These are phyloP conservation scores for Zaprionus capensis DNA, from an alignment of 1,140 invertebrate species.

Conservation along the genomic window DNA sequence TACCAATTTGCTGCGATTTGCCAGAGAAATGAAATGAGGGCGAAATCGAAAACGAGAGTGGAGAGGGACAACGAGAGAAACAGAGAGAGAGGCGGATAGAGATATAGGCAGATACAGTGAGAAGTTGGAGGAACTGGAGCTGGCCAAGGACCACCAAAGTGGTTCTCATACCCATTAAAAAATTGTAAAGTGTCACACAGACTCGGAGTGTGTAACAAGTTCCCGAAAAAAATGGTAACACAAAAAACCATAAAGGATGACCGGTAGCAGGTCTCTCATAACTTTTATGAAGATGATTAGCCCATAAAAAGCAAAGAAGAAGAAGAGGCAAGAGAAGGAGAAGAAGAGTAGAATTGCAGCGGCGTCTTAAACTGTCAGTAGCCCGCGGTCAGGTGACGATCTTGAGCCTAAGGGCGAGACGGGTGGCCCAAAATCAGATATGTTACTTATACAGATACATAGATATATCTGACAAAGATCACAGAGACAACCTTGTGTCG, in stretches of 20 bases:
- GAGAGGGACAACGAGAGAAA: neutral
- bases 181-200: slow-evolving; percentile 15
- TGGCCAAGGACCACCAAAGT: slow-evolving; percentile 38
- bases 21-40: slow-evolving; percentile 29
- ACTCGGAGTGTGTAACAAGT: slow-evolving; percentile 32
- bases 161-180: slow-evolving; percentile 19
- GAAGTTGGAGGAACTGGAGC: neutral
- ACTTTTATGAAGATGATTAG: slow-evolving; percentile 62
- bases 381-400: slow-evolving; percentile 4
- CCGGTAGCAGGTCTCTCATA: slow-evolving; percentile 45
- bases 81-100: neutral
- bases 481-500: slow-evolving; percentile 12
- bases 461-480: slow-evolving; percentile 27
- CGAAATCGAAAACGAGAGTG: slow-evolving; percentile 58
- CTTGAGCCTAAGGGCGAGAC: slow-evolving; percentile 8
- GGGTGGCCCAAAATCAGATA: slow-evolving; percentile 45
- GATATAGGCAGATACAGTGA: neutral
- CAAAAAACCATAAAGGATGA: slow-evolving; percentile 24
- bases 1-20: slow-evolving; percentile 69
- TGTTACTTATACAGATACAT: slow-evolving; percentile 3
- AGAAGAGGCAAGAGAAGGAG: neutral
- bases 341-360: slow-evolving; percentile 4
- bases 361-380: slow-evolving; percentile 26
- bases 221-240: slow-evolving; percentile 28
- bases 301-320: slow-evolving; percentile 38